A percentile compares a stretch with the other conserved stretches of the same genome.
Conservation (phyloP, 2,888 invertebrate species). For the Xanthorhoe spadicearia region DNA sequence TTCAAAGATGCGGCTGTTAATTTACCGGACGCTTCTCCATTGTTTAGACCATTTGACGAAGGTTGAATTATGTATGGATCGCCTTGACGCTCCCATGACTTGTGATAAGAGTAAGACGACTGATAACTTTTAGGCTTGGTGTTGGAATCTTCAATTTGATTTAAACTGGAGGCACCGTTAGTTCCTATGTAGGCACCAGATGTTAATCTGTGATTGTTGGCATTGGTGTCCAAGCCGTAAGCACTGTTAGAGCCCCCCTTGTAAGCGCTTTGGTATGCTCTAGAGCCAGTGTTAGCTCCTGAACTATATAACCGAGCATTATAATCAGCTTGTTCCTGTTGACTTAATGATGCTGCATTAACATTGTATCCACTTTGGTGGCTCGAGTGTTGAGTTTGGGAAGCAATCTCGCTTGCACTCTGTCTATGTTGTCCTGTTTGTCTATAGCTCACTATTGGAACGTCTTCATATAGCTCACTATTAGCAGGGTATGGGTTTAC, state of each 20-base stretch:
- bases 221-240: conserved; percentile 10
- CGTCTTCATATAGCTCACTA: conserved; percentile 67
- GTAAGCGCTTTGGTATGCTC: conserved; percentile 27
- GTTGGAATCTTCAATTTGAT: conserved; percentile 54
- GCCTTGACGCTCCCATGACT: conserved; percentile 81
- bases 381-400: conserved; percentile 51
- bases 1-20: conserved; percentile 56
- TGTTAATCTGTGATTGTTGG: conserved; percentile 16
- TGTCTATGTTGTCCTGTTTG: conserved; percentile 47
- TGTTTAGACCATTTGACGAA: conserved; percentile 51
- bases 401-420: conserved; percentile 44
- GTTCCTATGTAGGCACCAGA: conserved; percentile 31
- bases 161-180: conserved; percentile 38
- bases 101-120: conserved; percentile 80
- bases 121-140: conserved; percentile 76
- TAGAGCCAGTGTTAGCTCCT: conserved; percentile 47
- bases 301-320: conserved; percentile 50
- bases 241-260: conserved; percentile 30
- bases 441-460: too few relatives aligned
- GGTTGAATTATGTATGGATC: conserved; percentile 79
- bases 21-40: conserved; percentile 59
- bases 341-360: conserved; percentile 56
- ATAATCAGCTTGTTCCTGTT: conserved; percentile 56
- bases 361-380: conserved; percentile 57
- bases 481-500: conserved; percentile 58